Conservation (phyloP, 2,888 invertebrate species). For the Hypselothyrea guttata region DNA sequence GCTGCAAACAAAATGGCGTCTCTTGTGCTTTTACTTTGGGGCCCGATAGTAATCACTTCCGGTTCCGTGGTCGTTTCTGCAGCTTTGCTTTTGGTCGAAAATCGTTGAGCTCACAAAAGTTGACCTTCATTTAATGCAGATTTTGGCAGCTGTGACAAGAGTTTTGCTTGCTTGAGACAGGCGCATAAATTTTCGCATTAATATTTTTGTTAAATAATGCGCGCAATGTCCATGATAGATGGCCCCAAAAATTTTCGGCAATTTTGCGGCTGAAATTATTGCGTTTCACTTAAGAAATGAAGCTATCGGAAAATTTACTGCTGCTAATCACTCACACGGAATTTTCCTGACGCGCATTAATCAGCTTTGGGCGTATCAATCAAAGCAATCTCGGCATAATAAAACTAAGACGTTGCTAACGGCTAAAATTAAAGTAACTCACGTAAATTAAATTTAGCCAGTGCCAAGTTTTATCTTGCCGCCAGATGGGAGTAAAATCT, state of each 20-base stretch:
- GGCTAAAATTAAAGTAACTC: constrained; percentile 4
- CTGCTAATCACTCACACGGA: constrained; percentile 42
- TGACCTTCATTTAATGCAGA: constrained; percentile 59
- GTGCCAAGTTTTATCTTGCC: not conserved
- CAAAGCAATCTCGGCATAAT: constrained; percentile 20
- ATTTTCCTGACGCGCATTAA: constrained; percentile 35
- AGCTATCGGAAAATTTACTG: constrained; percentile 12
- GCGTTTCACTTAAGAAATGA: constrained; percentile 15
- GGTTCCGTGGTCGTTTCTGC: constrained; percentile 42
- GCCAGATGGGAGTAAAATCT: constrained; percentile 7
- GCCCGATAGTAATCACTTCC: constrained; percentile 53
- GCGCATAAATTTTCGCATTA: constrained; percentile 36
- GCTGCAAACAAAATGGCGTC: constrained; percentile 24
- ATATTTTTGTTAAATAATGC: constrained; percentile 31
- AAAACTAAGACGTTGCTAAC: not conserved
- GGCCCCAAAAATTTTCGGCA: constrained; percentile 11
- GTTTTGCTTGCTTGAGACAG: too few species aligned
- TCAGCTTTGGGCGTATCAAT: constrained; percentile 61
- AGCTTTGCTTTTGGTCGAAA: constrained; percentile 23
- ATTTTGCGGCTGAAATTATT: constrained; percentile 21
- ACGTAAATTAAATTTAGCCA: constrained; percentile 15
- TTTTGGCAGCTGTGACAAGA: constrained; percentile 39
- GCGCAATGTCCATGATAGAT: constrained; percentile 46
- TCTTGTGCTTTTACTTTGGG: constrained; percentile 8
- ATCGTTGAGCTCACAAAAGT: constrained; percentile 11